Base-by-base conservation (phyloP, 2,113 vertebrate species). In the Chascanopsetta lugubris region DNA sequence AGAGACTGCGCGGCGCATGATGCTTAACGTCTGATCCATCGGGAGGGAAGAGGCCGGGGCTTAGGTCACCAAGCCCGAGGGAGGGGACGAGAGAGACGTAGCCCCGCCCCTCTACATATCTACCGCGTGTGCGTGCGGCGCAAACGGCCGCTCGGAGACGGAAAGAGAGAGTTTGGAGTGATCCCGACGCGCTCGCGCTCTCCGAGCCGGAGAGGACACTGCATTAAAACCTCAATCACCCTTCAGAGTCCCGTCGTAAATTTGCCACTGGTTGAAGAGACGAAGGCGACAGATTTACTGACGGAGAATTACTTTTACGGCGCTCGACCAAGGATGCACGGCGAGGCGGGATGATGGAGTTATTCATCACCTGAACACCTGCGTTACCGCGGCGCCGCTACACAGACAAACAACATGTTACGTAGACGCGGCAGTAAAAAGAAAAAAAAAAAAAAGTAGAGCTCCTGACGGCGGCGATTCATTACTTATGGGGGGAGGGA, bases 1-100 rank as follows among this genome's bases (percentile, higher is more conserved):
- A 85, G 80, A 88, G 81, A 82, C 81, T 72, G 78, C 54, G 27
- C 56, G 83, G 65, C 46, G 63, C 67, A 80, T 64, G 69, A 77
- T 46, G 61, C 56, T 62, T 29, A 74, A 57, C 84, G 67, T 65
- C 47, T 42, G 58, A 79, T 69, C 72, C 63, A 75, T 77, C 50
- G 49, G n/a, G 34, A 68, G 53, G 38, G 24, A 7, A 53, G 57
- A 56, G 22, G 62, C 40, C 13, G 13, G 43, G 24, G 30, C 60
- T 12, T 49, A n/a, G 66, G 64, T 73, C 72, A 70, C 38, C 21
- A 22, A 29, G 55, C 65, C 59, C 40, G 20, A 0, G 47, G 32
- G 49, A 30, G 5, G 8, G 63, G 71, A 29, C 20, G 12, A 25
- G 22, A n/a, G 64, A 60, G 27, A 54, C 54, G 46, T 34, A 34